Percentiles rank a stretch among this genome's conserved stretches.
Evolutionary conservation across 2,888 invertebrate genomes (phyloP).

Genomic region (Stenchaetothrips biformis): DNA sequence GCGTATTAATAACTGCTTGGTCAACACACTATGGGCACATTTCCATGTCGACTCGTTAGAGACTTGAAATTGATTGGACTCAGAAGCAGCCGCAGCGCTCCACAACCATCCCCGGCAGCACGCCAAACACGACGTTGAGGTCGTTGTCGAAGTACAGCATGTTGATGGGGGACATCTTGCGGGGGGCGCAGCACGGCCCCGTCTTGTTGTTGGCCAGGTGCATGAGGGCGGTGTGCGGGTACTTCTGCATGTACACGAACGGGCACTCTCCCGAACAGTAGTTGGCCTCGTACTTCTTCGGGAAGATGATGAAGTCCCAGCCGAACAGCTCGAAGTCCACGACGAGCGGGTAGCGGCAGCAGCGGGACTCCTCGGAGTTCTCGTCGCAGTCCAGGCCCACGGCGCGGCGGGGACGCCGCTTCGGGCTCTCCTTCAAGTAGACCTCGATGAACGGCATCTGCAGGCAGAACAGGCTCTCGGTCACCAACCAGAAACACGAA

Average conservation of each 20-base stretch:
- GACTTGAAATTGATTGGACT: constrained; percentile 33
- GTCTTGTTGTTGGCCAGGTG: constrained; percentile 71
- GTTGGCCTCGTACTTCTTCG: constrained; percentile 89
- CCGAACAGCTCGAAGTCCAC: constrained; percentile 94
- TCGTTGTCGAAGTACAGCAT: constrained; percentile 90
- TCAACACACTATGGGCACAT: no score
- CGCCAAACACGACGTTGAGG: constrained; percentile 78
- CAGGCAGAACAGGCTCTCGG: constrained; percentile 30
- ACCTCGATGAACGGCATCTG: constrained; percentile 59
- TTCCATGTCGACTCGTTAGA: no score
- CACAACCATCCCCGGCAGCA: constrained; percentile 90
- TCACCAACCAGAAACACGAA: neutral
- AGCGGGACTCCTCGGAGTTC: constrained; percentile 71
- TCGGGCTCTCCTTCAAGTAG: constrained; percentile 51
- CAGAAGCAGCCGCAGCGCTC: constrained; percentile 90
- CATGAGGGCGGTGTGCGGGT: constrained; percentile 82
- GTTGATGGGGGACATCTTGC: constrained; percentile 79
- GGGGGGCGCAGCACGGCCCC: constrained; percentile 89
- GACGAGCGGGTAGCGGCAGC: constrained; percentile 89
- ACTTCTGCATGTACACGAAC: constrained; percentile 77
- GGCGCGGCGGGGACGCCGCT: constrained; percentile 68
- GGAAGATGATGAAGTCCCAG: constrained; percentile 97
- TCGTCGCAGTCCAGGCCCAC: constrained; percentile 81
- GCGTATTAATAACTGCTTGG: no score
- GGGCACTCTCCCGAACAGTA: constrained; percentile 93